These are phyloP conservation scores for Coregonus sp. DNA, from an alignment of 2,797 vertebrate genomes.

Conservation along the genomic window DNA sequence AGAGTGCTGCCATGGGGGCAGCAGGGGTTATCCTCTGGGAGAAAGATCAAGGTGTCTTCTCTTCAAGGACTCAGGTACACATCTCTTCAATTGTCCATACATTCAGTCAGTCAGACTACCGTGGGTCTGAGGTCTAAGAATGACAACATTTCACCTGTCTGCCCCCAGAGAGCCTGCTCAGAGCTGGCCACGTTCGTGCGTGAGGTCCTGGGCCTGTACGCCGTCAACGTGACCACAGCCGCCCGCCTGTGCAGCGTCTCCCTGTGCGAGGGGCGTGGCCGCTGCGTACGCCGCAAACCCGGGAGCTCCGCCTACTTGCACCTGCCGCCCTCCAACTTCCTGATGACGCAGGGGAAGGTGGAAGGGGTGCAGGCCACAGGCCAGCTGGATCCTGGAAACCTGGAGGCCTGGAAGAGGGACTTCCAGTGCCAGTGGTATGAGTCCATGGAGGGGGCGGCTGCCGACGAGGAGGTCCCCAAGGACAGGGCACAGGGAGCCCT, in stretches of 20 bases:
- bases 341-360: conserved; percentile 49
- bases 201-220: conserved; percentile 77
- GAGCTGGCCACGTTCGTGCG: conserved; percentile 74
- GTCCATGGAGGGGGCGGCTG: conserved; percentile 63
- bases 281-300: conserved; percentile 75
- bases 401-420: conserved; percentile 74
- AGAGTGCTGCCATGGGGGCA: conserved; percentile 83
- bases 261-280: conserved; percentile 78
- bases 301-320: conserved; percentile 75
- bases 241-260: conserved; percentile 75
- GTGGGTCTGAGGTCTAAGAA: neutral
- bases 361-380: conserved; percentile 63
- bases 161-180: conserved; percentile 75
- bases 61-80: conserved; percentile 52
- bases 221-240: conserved; percentile 78
- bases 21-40: conserved; percentile 80
- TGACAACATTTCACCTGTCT: neutral
- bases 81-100: neutral
- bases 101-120: neutral
- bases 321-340: conserved; percentile 60
- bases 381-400: conserved; percentile 53
- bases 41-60: conserved; percentile 45
- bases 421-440: conserved; percentile 82
- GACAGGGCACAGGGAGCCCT: conserved; percentile 48
- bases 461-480: conserved; percentile 73